Evolutionary conservation across 2,888 invertebrate species (phyloP).

Genomic region (Chrysolina oricalcia): DNA sequence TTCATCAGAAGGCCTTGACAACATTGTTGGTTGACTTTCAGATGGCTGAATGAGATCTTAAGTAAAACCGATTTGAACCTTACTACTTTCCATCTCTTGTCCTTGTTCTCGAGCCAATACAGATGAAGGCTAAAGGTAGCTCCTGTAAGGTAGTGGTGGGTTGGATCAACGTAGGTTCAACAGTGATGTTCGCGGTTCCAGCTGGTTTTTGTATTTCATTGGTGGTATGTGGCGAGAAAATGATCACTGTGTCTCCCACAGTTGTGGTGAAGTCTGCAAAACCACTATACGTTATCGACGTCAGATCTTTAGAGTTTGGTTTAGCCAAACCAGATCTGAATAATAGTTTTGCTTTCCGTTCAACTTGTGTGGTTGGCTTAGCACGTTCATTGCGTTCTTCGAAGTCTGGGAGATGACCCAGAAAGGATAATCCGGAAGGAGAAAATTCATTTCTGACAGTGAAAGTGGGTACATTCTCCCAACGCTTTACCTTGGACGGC

Average conservation of each 20-base stretch:
- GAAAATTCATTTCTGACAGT: slow-evolving; percentile 88
- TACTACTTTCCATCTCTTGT: slow-evolving; percentile 47
- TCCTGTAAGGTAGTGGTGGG: slow-evolving; percentile 60
- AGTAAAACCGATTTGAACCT: slow-evolving; percentile 70
- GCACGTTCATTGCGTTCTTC: slow-evolving; percentile 67
- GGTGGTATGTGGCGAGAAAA: slow-evolving; percentile 89
- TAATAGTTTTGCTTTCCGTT: slow-evolving; percentile 71
- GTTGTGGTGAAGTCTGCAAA: slow-evolving; percentile 95
- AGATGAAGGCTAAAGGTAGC: slow-evolving; percentile 66
- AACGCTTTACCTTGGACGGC: slow-evolving; percentile 82
- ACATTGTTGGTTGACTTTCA: slow-evolving; percentile 74
- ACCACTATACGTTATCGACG: slow-evolving; percentile 89
- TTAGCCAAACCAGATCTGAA: slow-evolving; percentile 70
- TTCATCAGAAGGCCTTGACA: slow-evolving; percentile 74
- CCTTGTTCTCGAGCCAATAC: slow-evolving; percentile 70
- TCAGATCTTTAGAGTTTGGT: slow-evolving; percentile 73
- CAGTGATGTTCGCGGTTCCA: slow-evolving; percentile 77
- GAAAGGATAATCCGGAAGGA: slow-evolving; percentile 74
- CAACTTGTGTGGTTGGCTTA: slow-evolving; percentile 65
- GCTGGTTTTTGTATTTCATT: slow-evolving; percentile 68
- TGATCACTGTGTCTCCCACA: slow-evolving; percentile 92
- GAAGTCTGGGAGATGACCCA: slow-evolving; percentile 70
- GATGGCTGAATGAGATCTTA: slow-evolving; percentile 77
- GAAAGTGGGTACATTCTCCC: slow-evolving; percentile 86
- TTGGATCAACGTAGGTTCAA: slow-evolving; percentile 69